phyloP scores from a whole-genome alignment of 2,797 vertebrate genomes.

The Chaenodraco wilsoni region DNA sequence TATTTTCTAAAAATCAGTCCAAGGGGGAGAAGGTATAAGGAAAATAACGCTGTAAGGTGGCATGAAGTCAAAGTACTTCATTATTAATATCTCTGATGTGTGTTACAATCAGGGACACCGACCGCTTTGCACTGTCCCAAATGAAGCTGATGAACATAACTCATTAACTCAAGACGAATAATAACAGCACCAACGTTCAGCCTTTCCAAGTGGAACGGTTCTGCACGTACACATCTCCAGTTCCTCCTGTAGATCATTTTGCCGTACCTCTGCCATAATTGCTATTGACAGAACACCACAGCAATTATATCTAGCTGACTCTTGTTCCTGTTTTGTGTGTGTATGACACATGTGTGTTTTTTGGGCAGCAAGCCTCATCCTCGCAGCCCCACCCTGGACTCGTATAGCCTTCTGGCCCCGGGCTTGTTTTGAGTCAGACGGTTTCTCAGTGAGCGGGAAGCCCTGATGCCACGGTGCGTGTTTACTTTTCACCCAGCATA shows the following conservation, averaged over 20 bases:
- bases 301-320: constrained; percentile 49
- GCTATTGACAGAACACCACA: constrained; percentile 44
- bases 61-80: background rate
- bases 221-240: background rate
- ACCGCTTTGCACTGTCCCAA: too few species aligned
- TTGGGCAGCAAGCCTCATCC: constrained; percentile 20
- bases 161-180: background rate
- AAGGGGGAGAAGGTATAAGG: too few species aligned
- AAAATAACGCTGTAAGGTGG: too few species aligned
- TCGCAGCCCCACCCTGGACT: constrained; percentile 44
- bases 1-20: too few species aligned
- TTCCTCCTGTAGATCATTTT: constrained; percentile 29
- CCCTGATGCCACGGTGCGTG: constrained; percentile 73
- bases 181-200: background rate
- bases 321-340: constrained; percentile 36
- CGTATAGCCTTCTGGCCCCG: constrained; percentile 42
- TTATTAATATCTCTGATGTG: too few species aligned
- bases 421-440: constrained; percentile 71
- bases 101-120: too few species aligned
- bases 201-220: constrained; percentile 3
- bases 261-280: constrained; percentile 21
- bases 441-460: constrained; percentile 67
- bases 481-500: constrained; percentile 85
- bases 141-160: too few species aligned
- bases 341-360: constrained; percentile 32